These are phyloP conservation scores for Pocillopora meandrina DNA, from an alignment of 92 coral and sea anemone species.

Conservation along the genomic window DNA sequence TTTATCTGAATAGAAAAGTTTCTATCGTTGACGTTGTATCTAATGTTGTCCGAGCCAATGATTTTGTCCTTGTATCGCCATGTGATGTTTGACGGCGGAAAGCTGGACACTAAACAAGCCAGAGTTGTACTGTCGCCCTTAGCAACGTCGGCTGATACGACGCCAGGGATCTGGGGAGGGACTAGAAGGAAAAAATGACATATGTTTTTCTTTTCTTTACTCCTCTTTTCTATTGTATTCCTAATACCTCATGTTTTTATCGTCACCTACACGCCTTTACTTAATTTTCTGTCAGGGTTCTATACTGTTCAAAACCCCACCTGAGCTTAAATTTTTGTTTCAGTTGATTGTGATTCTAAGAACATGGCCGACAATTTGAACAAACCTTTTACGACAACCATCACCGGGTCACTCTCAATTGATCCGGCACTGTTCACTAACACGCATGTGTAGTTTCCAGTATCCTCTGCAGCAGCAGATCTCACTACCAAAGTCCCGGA, in stretches of 20 bases:
- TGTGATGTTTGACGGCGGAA: slow-evolving; percentile 80
- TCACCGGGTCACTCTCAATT: slow-evolving; percentile 10
- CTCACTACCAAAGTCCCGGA: slow-evolving; percentile 58
- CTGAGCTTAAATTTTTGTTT: not conserved
- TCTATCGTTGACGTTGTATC: not conserved
- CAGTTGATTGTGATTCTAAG: not conserved
- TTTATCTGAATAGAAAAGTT: slow-evolving; percentile 49
- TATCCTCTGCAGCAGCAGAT: slow-evolving; percentile 52
- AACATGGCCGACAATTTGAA: not conserved
- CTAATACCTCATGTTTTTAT: not conserved
- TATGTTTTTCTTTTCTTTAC: not conserved
- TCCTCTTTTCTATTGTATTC: no score
- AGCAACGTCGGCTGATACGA: slow-evolving; percentile 48
- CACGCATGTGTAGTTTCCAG: slow-evolving; percentile 80
- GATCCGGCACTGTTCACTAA: slow-evolving; percentile 76
- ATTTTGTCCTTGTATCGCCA: slow-evolving; percentile 66
- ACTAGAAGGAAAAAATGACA: slow-evolving; percentile 38
- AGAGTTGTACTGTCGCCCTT: slow-evolving; percentile 56
- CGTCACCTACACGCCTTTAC: no score
- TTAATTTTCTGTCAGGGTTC: no score
- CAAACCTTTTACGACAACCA: slow-evolving; percentile 72
- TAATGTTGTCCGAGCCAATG: slow-evolving; percentile 8
- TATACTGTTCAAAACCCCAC: no score
- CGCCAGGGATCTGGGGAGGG: slow-evolving; percentile 66
- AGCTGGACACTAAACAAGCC: slow-evolving; percentile 69